Conservation (phyloP, 2,113 vertebrate genomes). For the chimpanzee (Pan troglodytes) region DNA sequence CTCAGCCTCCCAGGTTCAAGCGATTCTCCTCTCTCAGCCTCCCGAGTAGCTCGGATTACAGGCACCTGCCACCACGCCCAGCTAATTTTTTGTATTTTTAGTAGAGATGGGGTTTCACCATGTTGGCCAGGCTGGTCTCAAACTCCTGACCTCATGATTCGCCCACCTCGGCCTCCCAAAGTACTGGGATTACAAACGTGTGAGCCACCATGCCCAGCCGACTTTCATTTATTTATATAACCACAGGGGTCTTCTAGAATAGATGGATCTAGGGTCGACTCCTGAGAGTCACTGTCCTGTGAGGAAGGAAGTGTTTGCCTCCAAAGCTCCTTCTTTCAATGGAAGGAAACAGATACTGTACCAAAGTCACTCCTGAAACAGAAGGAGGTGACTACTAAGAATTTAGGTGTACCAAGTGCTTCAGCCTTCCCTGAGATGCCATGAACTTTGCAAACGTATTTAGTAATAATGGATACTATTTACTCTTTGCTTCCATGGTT, state of each 20-base stretch:
- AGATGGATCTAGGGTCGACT: neutral
- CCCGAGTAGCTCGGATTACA: no score
- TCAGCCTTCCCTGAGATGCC: neutral
- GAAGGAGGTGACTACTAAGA: neutral
- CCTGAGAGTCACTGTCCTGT: neutral
- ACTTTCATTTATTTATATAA: conserved; percentile 27
- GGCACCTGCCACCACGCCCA: no score
- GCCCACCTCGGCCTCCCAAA: no score
- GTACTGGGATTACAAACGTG: no score
- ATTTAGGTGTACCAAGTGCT: neutral
- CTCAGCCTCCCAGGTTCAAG: no score
- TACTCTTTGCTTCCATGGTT: neutral
- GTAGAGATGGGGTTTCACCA: no score
- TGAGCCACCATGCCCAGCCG: no score
- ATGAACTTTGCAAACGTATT: neutral
- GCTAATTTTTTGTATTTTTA: no score
- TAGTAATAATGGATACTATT: neutral
- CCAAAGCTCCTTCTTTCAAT: neutral
- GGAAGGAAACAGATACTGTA: neutral
- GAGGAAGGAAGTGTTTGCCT: neutral
- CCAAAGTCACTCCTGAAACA: neutral
- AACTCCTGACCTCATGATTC: no score
- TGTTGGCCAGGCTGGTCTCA: no score
- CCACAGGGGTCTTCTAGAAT: neutral
- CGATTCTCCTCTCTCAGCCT: no score